Conservation (phyloP, 2,797 vertebrate genomes). For the Erethizon dorsatum region DNA sequence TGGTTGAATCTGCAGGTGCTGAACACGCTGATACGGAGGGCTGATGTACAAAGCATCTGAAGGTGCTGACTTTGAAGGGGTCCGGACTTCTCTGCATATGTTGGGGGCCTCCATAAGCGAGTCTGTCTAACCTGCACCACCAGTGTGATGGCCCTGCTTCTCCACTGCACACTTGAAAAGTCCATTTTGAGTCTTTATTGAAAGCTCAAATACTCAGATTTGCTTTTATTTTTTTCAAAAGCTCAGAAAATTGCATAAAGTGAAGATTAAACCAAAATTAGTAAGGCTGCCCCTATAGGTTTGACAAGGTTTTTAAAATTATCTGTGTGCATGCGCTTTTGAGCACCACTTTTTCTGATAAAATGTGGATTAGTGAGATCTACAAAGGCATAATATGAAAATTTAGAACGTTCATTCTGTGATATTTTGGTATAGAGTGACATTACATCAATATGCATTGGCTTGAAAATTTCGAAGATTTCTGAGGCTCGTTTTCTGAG, state of each 20-base stretch:
- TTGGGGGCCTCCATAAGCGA: fast-evolving
- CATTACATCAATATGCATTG: neutral
- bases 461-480: conserved; percentile 52
- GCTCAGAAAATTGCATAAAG: neutral
- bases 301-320: conserved; percentile 34
- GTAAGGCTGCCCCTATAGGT: neutral
- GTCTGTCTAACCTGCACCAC: fast-evolving
- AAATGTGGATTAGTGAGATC: neutral
- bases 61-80: neutral
- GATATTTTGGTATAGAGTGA: neutral
- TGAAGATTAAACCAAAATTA: conserved; percentile 18
- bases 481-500: conserved; percentile 59
- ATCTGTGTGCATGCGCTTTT: neutral
- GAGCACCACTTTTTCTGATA: neutral
- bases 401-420: neutral
- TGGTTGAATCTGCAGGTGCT: neutral
- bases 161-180: neutral
- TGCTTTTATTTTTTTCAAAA: conserved; percentile 46
- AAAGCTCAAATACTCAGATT: neutral
- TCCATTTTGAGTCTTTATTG: neutral
- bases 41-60: neutral
- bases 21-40: neutral
- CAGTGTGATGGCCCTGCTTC: neutral
- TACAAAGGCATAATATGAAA: neutral
- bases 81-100: neutral